Percentiles rank a stretch among this genome's conserved stretches.
phyloP scores from a whole-genome alignment of 2,113 vertebrate genomes.

The Ctenodactylus gundi region DNA sequence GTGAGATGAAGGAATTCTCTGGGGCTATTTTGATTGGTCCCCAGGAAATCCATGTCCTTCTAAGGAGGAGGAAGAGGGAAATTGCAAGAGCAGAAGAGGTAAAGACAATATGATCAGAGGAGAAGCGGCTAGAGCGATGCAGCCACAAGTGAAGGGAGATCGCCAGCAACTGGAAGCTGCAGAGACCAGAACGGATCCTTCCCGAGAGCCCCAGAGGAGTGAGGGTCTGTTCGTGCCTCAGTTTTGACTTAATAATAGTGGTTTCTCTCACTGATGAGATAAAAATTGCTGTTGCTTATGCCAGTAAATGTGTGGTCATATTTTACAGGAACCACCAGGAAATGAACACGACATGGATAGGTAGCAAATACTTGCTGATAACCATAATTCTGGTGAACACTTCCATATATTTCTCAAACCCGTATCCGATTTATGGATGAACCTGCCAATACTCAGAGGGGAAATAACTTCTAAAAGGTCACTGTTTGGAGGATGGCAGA shows the following conservation, averaged over 20 bases:
- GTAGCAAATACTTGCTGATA: background rate
- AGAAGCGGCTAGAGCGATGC: background rate
- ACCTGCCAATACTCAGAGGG: too few relatives aligned
- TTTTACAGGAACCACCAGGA: background rate
- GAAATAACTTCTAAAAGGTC: background rate
- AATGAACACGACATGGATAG: background rate
- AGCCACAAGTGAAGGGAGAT: background rate
- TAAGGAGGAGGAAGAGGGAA: background rate
- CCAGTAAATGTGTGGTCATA: background rate
- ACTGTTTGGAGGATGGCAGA: background rate
- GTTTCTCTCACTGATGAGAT: background rate
- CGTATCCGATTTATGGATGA: background rate
- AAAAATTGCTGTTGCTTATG: background rate
- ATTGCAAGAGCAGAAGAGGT: background rate
- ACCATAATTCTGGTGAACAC: background rate
- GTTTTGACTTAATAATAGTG: background rate
- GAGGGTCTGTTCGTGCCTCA: rapidly evolving
- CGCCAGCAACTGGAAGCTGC: background rate
- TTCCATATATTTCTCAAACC: background rate
- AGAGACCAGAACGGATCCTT: rapidly evolving
- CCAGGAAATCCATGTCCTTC: background rate
- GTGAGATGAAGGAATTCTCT: background rate
- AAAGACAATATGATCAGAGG: too few relatives aligned
- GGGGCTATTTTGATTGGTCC: background rate
- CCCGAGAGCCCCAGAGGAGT: background rate